Evolutionary conservation across 2,888 invertebrate species (phyloP), one percentile per base, ranked within the genome.

Genomic region (Hedychridium roseum): DNA sequence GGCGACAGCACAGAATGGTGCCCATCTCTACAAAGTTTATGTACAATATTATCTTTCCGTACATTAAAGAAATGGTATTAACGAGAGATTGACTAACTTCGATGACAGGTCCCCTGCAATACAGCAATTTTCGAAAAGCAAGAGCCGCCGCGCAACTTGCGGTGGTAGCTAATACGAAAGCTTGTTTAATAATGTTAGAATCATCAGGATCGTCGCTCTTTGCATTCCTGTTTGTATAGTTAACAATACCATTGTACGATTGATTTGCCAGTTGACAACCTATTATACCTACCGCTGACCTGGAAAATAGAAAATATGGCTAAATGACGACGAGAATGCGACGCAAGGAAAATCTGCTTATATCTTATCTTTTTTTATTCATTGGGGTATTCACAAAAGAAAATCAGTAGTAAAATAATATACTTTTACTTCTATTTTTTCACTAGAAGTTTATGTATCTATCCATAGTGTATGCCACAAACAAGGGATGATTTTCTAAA

Each of bases 1-100:
- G 5, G 51, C 56, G 17, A 65, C 47, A 3, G 62, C 63, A 9
- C 57, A 55, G 44, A 68, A 62, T 2, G 68, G 66, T 17, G 51
- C 54, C 36, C 50, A 57, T 44, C 50, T 55, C 68, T 68, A 21
- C 3, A 27, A n/a, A 35, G 5, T 14, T 31, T 21, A 31, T 15
- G 40, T 2, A 15, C 18, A 23, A n/a, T 5, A 32, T 31, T 11
- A 16, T 12, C 28, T 17, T 26, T 6, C 12, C 30, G 26, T 16
- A 26, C 11, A 4, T 11, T n/a, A 11, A 35, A 23, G 6, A 7
- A 20, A 14, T 23, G 21, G n/a, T n/a, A n/a, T n/a, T n/a, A n/a
- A n/a, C n/a, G n/a, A n/a, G n/a, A n/a, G 31, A 16, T 6, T 2
- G 47, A 53, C 42, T 42, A 39, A 68, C 68, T 37, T 51, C 34